Base-by-base conservation (phyloP, 2,113 vertebrate genomes). In the Pardalotus punctatus region DNA sequence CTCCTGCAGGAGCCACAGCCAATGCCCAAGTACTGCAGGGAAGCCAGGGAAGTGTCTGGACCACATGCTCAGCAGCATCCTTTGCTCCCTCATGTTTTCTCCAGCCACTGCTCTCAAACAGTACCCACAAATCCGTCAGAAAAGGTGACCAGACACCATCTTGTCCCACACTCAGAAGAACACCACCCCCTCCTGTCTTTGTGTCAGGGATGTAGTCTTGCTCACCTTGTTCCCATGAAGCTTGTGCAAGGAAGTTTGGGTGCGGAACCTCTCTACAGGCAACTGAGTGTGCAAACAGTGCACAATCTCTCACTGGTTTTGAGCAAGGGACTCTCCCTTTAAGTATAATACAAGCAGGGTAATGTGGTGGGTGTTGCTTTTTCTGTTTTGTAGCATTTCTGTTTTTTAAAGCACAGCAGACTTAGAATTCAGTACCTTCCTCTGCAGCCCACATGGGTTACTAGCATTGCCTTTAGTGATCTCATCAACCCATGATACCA, bases 121-220 rank as follows among this genome's bases (percentile, higher is more conserved):
- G 29, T 31, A 61, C 22, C 65, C 29, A 56, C 14, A 69, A 43
- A 70, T 22, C 56, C 25, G 11, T 16, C 47, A 70, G 64, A 58
- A 86, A 65, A 62, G 56, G 64, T 20, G 29, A 81, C 29, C 22
- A 66, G 67, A 31, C 36, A 64, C 29, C 16, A 29, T 22, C 42
- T 43, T n/a, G 42, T 57, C 29, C 36, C 33, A 8, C 11, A 20
- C 27, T 24, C 48, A 1, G 6, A 38, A 76, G 57, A 54, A 66
- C 33, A 85, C 13, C 50, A 57, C 2, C 3, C 14, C 18, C 20
- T 79, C 53, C 53, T 27, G 24, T 33, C n/a, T 81, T 10, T 51
- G 36, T 56, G 28, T 48, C 35, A n/a, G 0, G 1, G 29, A 62
- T 14, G 12, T 4, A 20, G 16, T 20, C 43, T n/a, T 31, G 43